Conservation (phyloP, 2,797 vertebrate genomes). For the Chloroceryle amazona region DNA sequence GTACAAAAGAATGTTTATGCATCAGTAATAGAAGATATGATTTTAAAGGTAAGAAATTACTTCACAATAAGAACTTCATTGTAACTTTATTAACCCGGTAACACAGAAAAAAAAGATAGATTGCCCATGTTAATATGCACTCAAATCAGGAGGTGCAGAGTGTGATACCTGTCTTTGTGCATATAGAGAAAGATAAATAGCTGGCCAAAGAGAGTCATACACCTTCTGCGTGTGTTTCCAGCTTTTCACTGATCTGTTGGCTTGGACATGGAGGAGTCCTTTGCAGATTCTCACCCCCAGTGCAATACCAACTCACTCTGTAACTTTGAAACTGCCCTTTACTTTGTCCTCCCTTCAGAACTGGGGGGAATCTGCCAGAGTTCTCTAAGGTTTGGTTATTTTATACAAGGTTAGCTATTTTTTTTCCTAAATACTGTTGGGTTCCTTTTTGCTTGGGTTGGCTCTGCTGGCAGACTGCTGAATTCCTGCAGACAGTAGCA, state of each 20-base stretch:
- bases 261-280: not conserved
- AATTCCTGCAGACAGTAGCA: not conserved
- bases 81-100: not conserved
- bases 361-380: not conserved
- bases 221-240: not conserved
- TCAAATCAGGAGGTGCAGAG: not conserved
- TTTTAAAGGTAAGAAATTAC: constrained; percentile 89
- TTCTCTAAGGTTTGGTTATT: not conserved
- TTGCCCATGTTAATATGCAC: not conserved
- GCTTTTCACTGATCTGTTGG: not conserved
- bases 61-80: not conserved
- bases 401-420: not conserved
- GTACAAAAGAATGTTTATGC: constrained; percentile 93
- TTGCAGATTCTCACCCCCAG: not conserved
- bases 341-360: not conserved
- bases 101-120: not conserved
- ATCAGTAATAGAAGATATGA: constrained; percentile 93
- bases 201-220: not conserved
- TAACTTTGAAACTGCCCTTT: not conserved
- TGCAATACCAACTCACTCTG: not conserved
- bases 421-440: not conserved
- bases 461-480: not conserved
- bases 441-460: not conserved
- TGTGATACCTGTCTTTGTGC: not conserved
- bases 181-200: not conserved